phyloP scores from a whole-genome alignment of 2,888 invertebrate species.

The Meloe dianella region DNA sequence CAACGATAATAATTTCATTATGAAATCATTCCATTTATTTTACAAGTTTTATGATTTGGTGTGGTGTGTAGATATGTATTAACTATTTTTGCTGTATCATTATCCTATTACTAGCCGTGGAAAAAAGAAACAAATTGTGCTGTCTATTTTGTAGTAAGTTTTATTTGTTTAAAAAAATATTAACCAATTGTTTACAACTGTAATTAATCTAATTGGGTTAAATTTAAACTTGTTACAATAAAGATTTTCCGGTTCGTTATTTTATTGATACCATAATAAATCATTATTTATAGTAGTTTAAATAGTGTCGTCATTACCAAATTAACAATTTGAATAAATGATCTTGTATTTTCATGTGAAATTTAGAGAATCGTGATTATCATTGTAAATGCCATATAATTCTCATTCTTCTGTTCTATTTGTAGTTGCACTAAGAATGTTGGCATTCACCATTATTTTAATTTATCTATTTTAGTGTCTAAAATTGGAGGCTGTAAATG shows the following conservation, averaged over 20 bases:
- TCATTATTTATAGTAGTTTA: conserved; percentile 4
- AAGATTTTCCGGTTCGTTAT: conserved; percentile 10
- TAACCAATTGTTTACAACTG: neutral
- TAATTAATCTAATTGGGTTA: conserved; percentile 22
- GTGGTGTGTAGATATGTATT: neutral
- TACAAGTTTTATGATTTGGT: neutral
- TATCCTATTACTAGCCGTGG: neutral
- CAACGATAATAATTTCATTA: neutral
- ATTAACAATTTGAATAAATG: neutral
- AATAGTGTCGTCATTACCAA: neutral
- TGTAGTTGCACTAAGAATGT: conserved; percentile 21
- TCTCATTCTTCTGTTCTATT: conserved; percentile 20
- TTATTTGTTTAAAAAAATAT: neutral
- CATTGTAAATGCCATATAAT: conserved; percentile 14
- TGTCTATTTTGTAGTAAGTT: neutral
- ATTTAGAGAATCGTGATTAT: neutral
- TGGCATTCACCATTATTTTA: conserved; percentile 23
- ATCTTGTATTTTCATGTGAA: neutral
- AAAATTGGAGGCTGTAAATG: conserved; percentile 29
- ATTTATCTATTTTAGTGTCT: conserved; percentile 25
- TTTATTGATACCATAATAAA: conserved; percentile 14
- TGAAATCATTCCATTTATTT: neutral
- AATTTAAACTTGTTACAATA: conserved; percentile 22
- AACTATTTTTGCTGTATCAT: neutral
- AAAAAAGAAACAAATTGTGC: neutral